Conservation (phyloP, 2,797 vertebrate genomes). For the Falco rusticolus region DNA sequence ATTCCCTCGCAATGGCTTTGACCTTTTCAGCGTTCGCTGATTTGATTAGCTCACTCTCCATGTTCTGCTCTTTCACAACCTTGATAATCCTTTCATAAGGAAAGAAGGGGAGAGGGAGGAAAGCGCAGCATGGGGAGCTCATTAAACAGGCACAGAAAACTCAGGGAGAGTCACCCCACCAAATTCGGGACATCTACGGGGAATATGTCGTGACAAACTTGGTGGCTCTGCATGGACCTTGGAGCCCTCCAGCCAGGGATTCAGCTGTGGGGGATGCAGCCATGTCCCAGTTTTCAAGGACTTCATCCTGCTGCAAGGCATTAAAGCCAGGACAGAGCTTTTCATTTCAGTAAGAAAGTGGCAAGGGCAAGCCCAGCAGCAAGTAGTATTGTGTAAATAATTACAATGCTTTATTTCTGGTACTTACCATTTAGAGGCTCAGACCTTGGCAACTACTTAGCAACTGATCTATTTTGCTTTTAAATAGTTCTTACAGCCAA, state of each 20-base stretch:
- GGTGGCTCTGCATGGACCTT: background rate
- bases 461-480: background rate
- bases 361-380: background rate
- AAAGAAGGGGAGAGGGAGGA: background rate
- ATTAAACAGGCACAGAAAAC: accelerated
- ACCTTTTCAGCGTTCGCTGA: background rate
- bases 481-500: background rate
- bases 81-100: background rate
- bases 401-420: background rate
- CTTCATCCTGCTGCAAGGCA: background rate
- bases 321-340: background rate
- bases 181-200: background rate
- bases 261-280: accelerated
- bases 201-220: accelerated
- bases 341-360: background rate
- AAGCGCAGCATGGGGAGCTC: background rate
- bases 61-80: background rate
- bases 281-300: background rate
- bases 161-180: accelerated
- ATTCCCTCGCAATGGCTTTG: background rate
- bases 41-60: background rate
- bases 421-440: background rate
- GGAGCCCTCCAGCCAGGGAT: background rate
- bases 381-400: background rate
- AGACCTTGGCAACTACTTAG: background rate